phyloP scores from a whole-genome alignment of 37 sponge, comb jelly and placozoan species.

The Diacarnus erythraeanus region DNA sequence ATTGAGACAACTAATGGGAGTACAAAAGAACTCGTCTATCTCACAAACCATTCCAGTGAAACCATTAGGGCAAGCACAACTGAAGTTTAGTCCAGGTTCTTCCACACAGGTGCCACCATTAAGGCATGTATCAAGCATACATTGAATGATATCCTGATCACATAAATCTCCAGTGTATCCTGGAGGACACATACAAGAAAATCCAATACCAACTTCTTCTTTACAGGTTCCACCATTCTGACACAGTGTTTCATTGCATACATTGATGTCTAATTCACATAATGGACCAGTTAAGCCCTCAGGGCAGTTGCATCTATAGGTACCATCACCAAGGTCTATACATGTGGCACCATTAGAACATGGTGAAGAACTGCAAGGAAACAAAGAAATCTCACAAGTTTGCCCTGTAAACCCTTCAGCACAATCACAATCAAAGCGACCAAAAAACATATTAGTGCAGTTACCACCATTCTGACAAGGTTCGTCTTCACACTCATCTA shows the following conservation, averaged over 20 bases:
- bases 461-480: conserved; percentile 30
- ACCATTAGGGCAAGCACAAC: conserved; percentile 40
- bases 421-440: conserved; percentile 35
- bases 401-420: conserved; percentile 34
- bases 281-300: conserved; percentile 24
- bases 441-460: conserved; percentile 25
- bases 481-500: conserved; percentile 35
- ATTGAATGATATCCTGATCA: neutral
- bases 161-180: conserved; percentile 31
- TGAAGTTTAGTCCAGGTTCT: conserved; percentile 15
- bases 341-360: conserved; percentile 55
- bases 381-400: conserved; percentile 18
- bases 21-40: conserved; percentile 32
- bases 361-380: conserved; percentile 40
- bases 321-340: neutral
- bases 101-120: conserved; percentile 57
- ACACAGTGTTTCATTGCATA: conserved; percentile 28
- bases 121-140: conserved; percentile 21
- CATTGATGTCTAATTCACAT: conserved; percentile 16
- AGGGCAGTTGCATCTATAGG: conserved; percentile 41
- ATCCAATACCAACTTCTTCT: conserved; percentile 19
- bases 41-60: conserved; percentile 54
- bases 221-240: conserved; percentile 58
- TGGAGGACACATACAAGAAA: conserved; percentile 41
- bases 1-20: conserved; percentile 35